Conservation (phyloP, 1,140 invertebrate species). For the Drosophila fuyamai region DNA sequence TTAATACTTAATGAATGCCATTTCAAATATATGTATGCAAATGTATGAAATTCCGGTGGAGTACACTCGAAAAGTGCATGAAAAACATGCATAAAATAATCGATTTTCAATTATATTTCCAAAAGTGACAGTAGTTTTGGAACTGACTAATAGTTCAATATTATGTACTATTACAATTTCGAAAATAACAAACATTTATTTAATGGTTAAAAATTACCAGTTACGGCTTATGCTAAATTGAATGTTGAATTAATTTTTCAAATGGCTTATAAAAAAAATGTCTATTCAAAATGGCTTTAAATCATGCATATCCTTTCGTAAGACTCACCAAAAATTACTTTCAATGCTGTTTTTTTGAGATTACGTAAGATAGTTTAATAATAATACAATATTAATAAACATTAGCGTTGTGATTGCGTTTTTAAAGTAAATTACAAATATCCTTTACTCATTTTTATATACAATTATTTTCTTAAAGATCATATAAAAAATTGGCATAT, state of each 20-base stretch:
- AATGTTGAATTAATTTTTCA: not conserved
- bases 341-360: too few relatives aligned
- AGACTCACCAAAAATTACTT: not conserved
- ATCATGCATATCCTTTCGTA: not conserved
- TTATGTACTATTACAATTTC: not conserved
- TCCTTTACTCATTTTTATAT: not conserved
- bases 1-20: too few relatives aligned
- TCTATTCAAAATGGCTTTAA: not conserved
- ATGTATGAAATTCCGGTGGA: too few relatives aligned
- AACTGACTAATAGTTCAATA: too few relatives aligned
- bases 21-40: too few relatives aligned
- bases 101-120: too few relatives aligned
- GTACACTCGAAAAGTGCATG: too few relatives aligned
- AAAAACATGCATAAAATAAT: too few relatives aligned
- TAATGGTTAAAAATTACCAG: not conserved
- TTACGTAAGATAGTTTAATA: not conserved
- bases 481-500: not conserved
- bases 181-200: not conserved
- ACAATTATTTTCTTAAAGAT: not conserved
- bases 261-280: not conserved
- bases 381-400: not conserved
- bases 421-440: not conserved
- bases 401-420: not conserved
- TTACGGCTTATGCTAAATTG: too few relatives aligned
- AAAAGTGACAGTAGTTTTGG: too few relatives aligned